Evolutionary conservation across 2,797 vertebrate species (phyloP), one percentile per base, ranked within the genome.

Genomic region (Pitangus sulphuratus): DNA sequence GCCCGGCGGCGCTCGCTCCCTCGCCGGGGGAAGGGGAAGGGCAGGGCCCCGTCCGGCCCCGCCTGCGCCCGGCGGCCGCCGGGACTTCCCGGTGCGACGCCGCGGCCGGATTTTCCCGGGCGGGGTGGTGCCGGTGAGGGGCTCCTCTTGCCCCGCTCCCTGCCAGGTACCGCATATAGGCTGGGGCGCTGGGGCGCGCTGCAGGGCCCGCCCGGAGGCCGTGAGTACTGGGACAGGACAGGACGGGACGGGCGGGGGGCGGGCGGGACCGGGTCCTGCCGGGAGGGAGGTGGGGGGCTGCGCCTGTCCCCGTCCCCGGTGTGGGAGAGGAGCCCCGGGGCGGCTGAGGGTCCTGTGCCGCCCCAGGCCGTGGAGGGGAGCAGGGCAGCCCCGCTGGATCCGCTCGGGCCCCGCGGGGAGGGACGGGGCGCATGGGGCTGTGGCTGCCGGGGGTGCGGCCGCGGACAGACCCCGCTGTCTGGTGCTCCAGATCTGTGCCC

Each of bases 121-220:
- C 13, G 53, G 62, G 85, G 91, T 35, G 69, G 64, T 39, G 53
- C 31, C 4, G n/a, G 21, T 28, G 3, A 22, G 75, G 68, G 40
- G 17, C 10, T 1, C 1, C 2, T 12, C 4, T 45, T 1, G n/a
- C 57, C 26, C 65, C 11, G 6, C 20, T 31, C 33, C 17, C 19
- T 16, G 28, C 15, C 16, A 0, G 20, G 16, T 37, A 0, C 37
- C 11, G 7, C 33, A 92, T 94, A 92, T 90, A 85, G 90, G 22
- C 51, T 3, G 83, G 19, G 79, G 28, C 2, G 40, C 45, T 39
- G 10, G 3, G 7, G 31, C 5, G 28, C 5, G 21, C n/a, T 16
- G 66, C 0, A 7, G 22, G 25, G 9, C 4, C 2, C 1, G n/a
- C 1, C 16, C 1, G 21, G 47, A 48, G 45, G 4, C 47, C 0